Percentiles rank a stretch among this genome's conserved stretches.
phyloP scores from a whole-genome alignment of 2,888 invertebrate genomes.

The Lepidonotus clava region DNA sequence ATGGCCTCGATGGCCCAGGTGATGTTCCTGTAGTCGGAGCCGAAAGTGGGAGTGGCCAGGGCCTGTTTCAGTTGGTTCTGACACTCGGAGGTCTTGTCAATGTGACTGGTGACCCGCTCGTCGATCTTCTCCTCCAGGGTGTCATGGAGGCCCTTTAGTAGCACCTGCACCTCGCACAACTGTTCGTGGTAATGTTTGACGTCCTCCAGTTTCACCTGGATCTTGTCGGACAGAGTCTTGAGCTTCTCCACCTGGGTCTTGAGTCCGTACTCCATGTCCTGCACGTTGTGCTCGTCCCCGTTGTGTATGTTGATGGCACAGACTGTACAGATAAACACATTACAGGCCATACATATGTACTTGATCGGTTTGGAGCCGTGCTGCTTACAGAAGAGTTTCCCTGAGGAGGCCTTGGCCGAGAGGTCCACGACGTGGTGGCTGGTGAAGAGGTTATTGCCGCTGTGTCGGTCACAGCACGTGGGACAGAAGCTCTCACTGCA shows the following conservation, averaged over 20 bases:
- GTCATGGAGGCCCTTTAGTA: slow-evolving; percentile 49
- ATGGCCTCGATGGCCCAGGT: slow-evolving; percentile 52
- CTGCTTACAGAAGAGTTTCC: slow-evolving; percentile 54
- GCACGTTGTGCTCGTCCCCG: slow-evolving; percentile 51
- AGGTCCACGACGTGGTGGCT: slow-evolving; percentile 55
- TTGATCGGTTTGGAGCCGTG: slow-evolving; percentile 54
- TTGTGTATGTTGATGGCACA: slow-evolving; percentile 56
- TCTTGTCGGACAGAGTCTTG: slow-evolving; percentile 24
- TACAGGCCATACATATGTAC: slow-evolving; percentile 54
- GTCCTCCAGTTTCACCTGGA: slow-evolving; percentile 36
- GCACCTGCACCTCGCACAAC: slow-evolving; percentile 50
- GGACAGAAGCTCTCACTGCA: slow-evolving; percentile 56
- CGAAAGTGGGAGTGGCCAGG: slow-evolving; percentile 13
- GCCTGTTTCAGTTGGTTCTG: slow-evolving; percentile 9
- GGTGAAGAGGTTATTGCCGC: slow-evolving; percentile 51
- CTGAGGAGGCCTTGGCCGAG: slow-evolving; percentile 42
- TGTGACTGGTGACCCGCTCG: slow-evolving; percentile 28
- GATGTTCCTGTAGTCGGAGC: not conserved
- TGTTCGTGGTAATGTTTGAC: slow-evolving; percentile 51
- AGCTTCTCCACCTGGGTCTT: slow-evolving; percentile 44
- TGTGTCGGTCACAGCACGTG: slow-evolving; percentile 50
- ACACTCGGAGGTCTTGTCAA: slow-evolving; percentile 1
- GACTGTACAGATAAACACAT: slow-evolving; percentile 55
- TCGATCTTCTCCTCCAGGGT: slow-evolving; percentile 51
- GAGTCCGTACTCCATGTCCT: slow-evolving; percentile 49